Evolutionary conservation across 1,140 invertebrate species (phyloP).

Genomic region (Campoletis sonorensis): DNA sequence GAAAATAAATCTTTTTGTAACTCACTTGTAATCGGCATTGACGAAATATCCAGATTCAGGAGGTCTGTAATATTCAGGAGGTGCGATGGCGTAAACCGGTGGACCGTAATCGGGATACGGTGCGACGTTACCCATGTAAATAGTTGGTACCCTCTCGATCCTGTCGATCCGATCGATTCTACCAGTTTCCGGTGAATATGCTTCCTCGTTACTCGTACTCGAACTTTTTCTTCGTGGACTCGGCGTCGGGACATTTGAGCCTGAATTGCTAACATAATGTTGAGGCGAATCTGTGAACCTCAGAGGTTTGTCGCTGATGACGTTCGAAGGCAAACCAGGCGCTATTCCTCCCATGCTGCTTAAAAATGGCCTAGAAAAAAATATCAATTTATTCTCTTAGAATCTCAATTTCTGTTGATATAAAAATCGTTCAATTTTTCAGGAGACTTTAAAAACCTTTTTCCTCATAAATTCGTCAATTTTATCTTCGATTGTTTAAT

Average conservation of each 20-base stretch:
- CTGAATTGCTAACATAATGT: constrained; percentile 76
- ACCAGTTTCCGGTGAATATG: constrained; percentile 70
- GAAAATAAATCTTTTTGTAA: constrained; percentile 6
- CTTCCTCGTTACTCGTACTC: constrained; percentile 80
- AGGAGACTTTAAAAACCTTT: not conserved
- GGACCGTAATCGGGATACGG: constrained; percentile 69
- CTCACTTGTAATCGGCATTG: constrained; percentile 71
- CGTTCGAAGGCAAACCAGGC: constrained; percentile 65
- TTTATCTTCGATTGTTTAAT: too few relatives aligned
- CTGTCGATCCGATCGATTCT: constrained; percentile 68
- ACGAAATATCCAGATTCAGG: constrained; percentile 68
- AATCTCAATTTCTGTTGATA: too few relatives aligned
- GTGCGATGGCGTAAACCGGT: constrained; percentile 66
- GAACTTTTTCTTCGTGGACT: constrained; percentile 84
- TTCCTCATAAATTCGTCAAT: not conserved
- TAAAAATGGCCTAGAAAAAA: constrained; percentile 69
- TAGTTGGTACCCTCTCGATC: constrained; percentile 76
- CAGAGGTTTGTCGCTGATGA: constrained; percentile 79
- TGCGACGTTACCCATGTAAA: constrained; percentile 74
- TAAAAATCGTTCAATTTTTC: not conserved
- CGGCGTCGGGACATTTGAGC: constrained; percentile 80
- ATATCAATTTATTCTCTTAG: not conserved
- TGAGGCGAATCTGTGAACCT: constrained; percentile 88
- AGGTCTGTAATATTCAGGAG: constrained; percentile 65
- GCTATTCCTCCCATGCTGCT: constrained; percentile 72